Percentiles rank a stretch among this genome's conserved stretches.
These are phyloP conservation scores for Lasioglossum malachurum DNA, from an alignment of 2,888 invertebrate species.

Conservation along the genomic window DNA sequence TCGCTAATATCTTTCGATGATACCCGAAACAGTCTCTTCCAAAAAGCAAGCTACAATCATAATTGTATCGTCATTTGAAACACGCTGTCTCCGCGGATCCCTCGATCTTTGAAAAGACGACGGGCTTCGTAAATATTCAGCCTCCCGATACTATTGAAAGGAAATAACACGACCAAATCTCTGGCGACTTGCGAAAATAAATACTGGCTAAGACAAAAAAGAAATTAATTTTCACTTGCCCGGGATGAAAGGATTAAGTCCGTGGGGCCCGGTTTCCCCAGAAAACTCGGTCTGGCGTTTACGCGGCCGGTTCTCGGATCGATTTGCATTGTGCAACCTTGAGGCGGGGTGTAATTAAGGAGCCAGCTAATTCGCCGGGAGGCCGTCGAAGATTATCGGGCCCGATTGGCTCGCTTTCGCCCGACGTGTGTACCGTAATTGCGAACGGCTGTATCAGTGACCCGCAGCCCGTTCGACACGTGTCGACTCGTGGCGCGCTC, in stretches of 20 bases:
- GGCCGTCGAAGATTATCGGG: slow-evolving; percentile 52
- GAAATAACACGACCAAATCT: not conserved
- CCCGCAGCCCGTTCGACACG: slow-evolving; percentile 78
- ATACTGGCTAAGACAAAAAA: not conserved
- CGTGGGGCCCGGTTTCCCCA: not conserved
- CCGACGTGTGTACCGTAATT: slow-evolving; percentile 77
- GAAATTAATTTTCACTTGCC: not conserved
- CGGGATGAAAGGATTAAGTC: not conserved
- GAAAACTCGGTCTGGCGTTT: not conserved
- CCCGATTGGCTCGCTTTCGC: slow-evolving; percentile 58
- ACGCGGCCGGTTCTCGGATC: not conserved
- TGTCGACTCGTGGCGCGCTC: slow-evolving; percentile 75
- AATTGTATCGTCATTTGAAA: not conserved
- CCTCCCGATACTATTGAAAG: not conserved
- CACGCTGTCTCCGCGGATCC: not conserved
- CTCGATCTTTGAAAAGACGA: not conserved
- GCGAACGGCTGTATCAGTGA: slow-evolving; percentile 82
- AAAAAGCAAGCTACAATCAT: not conserved
- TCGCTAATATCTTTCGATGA: not conserved
- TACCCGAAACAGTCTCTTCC: not conserved
- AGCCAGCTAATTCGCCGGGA: slow-evolving; percentile 38
- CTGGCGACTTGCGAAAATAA: not conserved
- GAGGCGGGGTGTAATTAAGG: slow-evolving; percentile 44
- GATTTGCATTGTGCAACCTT: slow-evolving; percentile 16
- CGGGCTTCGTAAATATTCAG: not conserved